Conservation (phyloP, 2,888 invertebrate species). For the Diarsia rubi region DNA sequence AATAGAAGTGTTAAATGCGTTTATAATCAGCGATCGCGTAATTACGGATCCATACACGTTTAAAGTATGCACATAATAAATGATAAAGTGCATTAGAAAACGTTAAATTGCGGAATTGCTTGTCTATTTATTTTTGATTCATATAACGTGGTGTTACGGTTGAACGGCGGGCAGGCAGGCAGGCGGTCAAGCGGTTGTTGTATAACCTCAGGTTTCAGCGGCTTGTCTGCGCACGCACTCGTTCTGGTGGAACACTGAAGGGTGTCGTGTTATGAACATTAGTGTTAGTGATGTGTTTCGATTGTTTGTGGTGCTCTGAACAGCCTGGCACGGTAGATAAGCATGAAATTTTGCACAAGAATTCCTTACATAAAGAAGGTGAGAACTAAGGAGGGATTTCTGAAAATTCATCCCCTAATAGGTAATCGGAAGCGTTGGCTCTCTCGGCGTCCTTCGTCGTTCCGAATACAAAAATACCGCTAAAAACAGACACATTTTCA, state of each 20-base stretch:
- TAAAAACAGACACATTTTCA: background rate
- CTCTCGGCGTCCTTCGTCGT: background rate
- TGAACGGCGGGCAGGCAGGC: slow-evolving; percentile 58
- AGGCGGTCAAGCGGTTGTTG: slow-evolving; percentile 59
- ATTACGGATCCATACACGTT: slow-evolving; percentile 46
- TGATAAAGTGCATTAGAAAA: slow-evolving; percentile 68
- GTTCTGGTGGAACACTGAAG: slow-evolving; percentile 61
- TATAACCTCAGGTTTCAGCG: slow-evolving; percentile 70
- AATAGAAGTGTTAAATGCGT: slow-evolving; percentile 50
- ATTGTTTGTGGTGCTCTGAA: slow-evolving; percentile 66
- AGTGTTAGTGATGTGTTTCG: slow-evolving; percentile 68
- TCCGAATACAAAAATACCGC: background rate
- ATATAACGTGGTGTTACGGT: slow-evolving; percentile 66
- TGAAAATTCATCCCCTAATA: background rate
- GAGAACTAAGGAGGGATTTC: background rate
- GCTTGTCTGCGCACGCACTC: slow-evolving; percentile 57
- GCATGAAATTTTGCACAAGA: slow-evolving; percentile 4
- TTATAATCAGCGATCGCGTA: slow-evolving; percentile 52
- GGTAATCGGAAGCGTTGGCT: background rate
- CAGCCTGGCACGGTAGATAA: slow-evolving; percentile 51
- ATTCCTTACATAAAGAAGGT: background rate
- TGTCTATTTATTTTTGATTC: slow-evolving; percentile 68
- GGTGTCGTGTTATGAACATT: slow-evolving; percentile 62
- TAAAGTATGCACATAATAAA: slow-evolving; percentile 57
- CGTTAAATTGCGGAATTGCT: slow-evolving; percentile 67